These are phyloP conservation scores for Uloborus plumipes DNA, from an alignment of 2,888 invertebrate species.

Conservation along the genomic window DNA sequence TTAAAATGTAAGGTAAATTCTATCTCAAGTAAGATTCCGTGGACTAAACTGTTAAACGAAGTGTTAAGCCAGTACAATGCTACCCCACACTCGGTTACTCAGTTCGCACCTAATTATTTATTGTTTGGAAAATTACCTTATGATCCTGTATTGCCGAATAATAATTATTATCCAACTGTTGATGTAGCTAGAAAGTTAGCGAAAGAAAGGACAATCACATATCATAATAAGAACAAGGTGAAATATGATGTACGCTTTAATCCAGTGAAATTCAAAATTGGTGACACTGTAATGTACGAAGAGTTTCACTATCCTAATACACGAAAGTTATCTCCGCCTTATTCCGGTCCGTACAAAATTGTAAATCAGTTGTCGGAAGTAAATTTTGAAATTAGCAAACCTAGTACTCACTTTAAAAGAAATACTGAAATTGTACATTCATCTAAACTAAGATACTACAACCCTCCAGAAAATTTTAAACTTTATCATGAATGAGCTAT, in stretches of 20 bases:
- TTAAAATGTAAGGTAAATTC: no score
- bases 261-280: no score
- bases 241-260: background rate
- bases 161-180: background rate
- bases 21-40: no score
- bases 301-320: conserved; percentile 6
- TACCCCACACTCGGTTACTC: no score
- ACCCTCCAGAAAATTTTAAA: conserved; percentile 2
- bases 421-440: background rate
- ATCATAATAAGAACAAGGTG: background rate
- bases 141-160: background rate
- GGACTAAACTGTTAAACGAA: no score
- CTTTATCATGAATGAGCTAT: background rate
- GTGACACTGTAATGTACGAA: background rate
- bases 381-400: background rate
- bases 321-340: background rate
- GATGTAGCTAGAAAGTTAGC: background rate
- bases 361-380: background rate
- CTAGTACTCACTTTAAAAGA: conserved; percentile 3
- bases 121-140: background rate
- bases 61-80: no score
- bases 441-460: conserved; percentile 2
- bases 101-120: background rate
- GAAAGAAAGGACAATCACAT: background rate
- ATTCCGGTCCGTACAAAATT: background rate